Conservation (phyloP, 64 coral and sea anemone species). For the Acropora yongei region DNA sequence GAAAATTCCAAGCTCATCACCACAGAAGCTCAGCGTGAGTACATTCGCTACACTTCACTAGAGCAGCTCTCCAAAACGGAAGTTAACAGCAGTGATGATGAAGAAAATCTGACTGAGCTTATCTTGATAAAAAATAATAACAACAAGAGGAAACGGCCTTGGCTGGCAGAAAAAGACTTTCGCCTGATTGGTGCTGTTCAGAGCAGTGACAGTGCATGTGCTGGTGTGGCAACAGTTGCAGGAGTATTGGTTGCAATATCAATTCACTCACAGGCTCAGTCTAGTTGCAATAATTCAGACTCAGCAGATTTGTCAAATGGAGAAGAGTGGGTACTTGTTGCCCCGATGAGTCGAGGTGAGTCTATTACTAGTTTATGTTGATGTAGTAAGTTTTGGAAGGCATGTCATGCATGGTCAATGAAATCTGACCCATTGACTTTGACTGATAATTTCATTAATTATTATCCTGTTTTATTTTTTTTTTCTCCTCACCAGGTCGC, state of each 20-base stretch:
- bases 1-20: conserved; percentile 79
- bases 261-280: conserved; percentile 57
- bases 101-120: conserved; percentile 41
- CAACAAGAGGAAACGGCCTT: conserved; percentile 68
- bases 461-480: neutral
- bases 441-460: too few species aligned
- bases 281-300: conserved; percentile 59
- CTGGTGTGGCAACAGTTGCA: conserved; percentile 69
- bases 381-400: too few species aligned
- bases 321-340: conserved; percentile 84
- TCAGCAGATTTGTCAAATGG: conserved; percentile 77
- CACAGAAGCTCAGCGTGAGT: conserved; percentile 93
- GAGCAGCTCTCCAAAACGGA: conserved; percentile 60
- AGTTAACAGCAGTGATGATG: conserved; percentile 55
- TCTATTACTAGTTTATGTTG: too few species aligned
- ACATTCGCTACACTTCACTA: conserved; percentile 90
- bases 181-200: conserved; percentile 71
- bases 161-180: conserved; percentile 46
- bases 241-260: conserved; percentile 84
- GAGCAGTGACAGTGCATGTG: conserved; percentile 84
- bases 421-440: too few species aligned
- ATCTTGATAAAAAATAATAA: conserved; percentile 70
- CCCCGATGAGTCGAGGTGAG: conserved; percentile 92
- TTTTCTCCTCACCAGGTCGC: conserved; percentile 60
- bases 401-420: too few species aligned